Evolutionary conservation across 2,797 vertebrate genomes (phyloP).

Genomic region (Liasis olivaceus): DNA sequence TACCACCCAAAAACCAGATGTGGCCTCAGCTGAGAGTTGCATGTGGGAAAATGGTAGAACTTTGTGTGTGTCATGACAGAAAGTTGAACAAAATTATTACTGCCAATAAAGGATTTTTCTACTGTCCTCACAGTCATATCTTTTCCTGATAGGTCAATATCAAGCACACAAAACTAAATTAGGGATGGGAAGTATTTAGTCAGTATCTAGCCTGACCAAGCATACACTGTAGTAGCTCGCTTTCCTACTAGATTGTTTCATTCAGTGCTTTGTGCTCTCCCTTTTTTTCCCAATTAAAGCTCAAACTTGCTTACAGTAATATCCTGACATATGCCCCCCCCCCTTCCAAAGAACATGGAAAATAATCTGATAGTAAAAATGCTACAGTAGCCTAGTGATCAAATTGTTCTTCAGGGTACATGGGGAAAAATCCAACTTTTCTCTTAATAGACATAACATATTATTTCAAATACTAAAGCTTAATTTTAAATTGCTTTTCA

Average conservation of each 20-base stretch:
- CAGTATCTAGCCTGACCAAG: not conserved
- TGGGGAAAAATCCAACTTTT: not conserved
- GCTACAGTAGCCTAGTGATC: not conserved
- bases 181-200: not conserved
- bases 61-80: not conserved
- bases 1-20: not conserved
- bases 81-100: not conserved
- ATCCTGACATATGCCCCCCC: not conserved
- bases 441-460: not conserved
- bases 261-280: not conserved
- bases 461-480: not conserved
- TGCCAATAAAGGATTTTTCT: not conserved
- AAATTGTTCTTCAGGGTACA: not conserved
- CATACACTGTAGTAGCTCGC: not conserved
- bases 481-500: not conserved
- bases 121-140: not conserved
- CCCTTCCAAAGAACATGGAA: not conserved
- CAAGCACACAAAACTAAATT: not conserved
- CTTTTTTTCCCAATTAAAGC: not conserved
- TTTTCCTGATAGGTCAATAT: not conserved
- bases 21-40: not conserved
- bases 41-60: not conserved
- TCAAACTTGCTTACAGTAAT: not conserved
- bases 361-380: not conserved
- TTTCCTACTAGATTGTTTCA: not conserved